Percentiles rank a stretch among this genome's conserved stretches.
phyloP scores from a whole-genome alignment of 2,888 invertebrate genomes.

The Phyllotreta striolata region DNA sequence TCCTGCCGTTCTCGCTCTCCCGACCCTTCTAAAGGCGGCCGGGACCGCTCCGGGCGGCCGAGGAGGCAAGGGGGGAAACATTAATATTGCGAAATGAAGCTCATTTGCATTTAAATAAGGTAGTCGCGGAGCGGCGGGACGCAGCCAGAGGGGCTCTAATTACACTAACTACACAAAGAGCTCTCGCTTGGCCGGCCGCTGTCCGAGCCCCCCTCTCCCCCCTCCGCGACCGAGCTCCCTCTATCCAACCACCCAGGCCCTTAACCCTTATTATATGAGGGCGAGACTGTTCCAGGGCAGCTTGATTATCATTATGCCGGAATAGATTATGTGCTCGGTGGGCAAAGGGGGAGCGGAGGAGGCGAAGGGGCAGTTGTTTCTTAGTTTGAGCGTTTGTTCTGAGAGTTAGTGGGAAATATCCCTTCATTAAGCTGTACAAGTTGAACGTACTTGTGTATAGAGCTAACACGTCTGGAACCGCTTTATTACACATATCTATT shows the following conservation, averaged over 20 bases:
- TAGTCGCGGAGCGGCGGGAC: constrained; percentile 55
- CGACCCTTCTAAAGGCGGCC: constrained; percentile 46
- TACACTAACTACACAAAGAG: constrained; percentile 65
- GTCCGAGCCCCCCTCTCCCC: constrained; percentile 54
- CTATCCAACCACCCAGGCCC: constrained; percentile 29
- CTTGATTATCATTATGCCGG: constrained; percentile 61
- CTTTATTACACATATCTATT: not conserved
- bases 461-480: not conserved
- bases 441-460: constrained; percentile 9
- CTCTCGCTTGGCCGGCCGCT: constrained; percentile 63
- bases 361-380: constrained; percentile 35
- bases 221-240: constrained; percentile 39
- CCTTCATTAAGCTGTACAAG: constrained; percentile 32
- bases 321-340: constrained; percentile 59
- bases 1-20: constrained; percentile 40
- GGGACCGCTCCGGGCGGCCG: constrained; percentile 43
- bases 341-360: constrained; percentile 29
- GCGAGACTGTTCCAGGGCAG: constrained; percentile 55
- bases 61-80: constrained; percentile 68
- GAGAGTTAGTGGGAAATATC: constrained; percentile 26
- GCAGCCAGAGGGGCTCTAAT: constrained; percentile 59
- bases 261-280: constrained; percentile 55
- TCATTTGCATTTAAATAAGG: constrained; percentile 92
- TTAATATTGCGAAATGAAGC: constrained; percentile 90
- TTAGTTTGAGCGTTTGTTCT: constrained; percentile 36